phyloP scores from a whole-genome alignment of 2,888 invertebrate species.

The Choreutis nemorana region DNA sequence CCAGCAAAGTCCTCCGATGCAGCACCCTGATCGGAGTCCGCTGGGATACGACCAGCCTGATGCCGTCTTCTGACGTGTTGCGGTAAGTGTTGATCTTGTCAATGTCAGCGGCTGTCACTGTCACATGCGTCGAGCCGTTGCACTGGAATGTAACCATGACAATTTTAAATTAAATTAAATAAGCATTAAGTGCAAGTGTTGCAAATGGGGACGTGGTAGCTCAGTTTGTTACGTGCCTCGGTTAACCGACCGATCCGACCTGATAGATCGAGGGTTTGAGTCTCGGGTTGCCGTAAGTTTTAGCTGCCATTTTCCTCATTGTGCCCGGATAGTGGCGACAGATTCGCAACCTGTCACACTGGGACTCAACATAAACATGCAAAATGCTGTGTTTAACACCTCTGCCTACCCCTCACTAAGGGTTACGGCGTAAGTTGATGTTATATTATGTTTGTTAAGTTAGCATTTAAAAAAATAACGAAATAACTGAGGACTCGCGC shows the following conservation, averaged over 20 bases:
- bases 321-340: no score
- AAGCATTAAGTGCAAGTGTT: not conserved
- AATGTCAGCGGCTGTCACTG: slow-evolving; percentile 59
- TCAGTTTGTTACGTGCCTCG: not conserved
- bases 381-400: no score
- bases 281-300: no score
- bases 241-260: not conserved
- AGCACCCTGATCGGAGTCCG: slow-evolving; percentile 91
- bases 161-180: not conserved
- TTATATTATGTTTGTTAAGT: no score
- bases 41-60: slow-evolving; percentile 73
- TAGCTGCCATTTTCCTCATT: no score
- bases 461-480: no score
- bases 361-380: no score
- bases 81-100: slow-evolving; percentile 44
- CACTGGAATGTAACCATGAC: slow-evolving; percentile 1
- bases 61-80: slow-evolving; percentile 17
- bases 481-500: no score
- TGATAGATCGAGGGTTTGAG: no score
- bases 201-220: not conserved
- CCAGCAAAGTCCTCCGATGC: slow-evolving; percentile 81
- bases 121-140: slow-evolving; percentile 7
- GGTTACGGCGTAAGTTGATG: no score
- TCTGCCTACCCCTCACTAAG: no score
- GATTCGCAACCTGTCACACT: no score